Base-by-base conservation (phyloP, 2,888 invertebrate species). In the Leptarthrus brevirostris region DNA sequence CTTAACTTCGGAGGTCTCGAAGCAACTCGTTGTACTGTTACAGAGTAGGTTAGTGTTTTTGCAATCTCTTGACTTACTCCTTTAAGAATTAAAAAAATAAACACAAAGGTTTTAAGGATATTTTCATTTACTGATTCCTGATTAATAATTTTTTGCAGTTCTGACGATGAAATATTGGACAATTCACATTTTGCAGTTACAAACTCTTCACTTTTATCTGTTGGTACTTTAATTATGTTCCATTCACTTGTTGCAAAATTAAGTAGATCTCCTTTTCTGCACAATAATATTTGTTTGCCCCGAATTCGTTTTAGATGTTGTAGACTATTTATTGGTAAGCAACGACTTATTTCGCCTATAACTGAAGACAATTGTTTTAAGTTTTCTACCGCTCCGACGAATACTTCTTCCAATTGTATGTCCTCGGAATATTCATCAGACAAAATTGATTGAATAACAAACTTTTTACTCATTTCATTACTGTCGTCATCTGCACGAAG, bases 271-370 rank as follows among this genome's bases (percentile, higher is more conserved):
- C 76, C 85, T 85, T 0, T 79, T 78, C 24, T 79, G 80, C 88
- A 85, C 79, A 93, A 77, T 10, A 93, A 80, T 0, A 93, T 85
- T 22, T 88, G 87, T 53, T 84, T 87, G 4, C 88, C 87, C 47
- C 87, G 86, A 0, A 93, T 91, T 76, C 94, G 87, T 81, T 95
- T 95, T 16, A 95, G 84, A 83, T 94, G 93, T 54, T 87, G 87
- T 8, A 93, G 84, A 14, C 87, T 86, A 14, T 87, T 86, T 3
- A 93, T 79, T 0, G 92, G 90, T 40, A 89, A 78, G 26, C 86
- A 86, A 26, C 88, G 85, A 77, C 89, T 90, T 12, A 92, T 82
- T 47, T 87, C 82, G 22, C 84, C 78, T 49, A 95, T 89, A 0
- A 90, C 86, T 74, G 83, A 86, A 0, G 93, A 92, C 49, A 90